Evolutionary conservation across 2,113 vertebrate genomes (phyloP).

Genomic region (Cacatua alba): DNA sequence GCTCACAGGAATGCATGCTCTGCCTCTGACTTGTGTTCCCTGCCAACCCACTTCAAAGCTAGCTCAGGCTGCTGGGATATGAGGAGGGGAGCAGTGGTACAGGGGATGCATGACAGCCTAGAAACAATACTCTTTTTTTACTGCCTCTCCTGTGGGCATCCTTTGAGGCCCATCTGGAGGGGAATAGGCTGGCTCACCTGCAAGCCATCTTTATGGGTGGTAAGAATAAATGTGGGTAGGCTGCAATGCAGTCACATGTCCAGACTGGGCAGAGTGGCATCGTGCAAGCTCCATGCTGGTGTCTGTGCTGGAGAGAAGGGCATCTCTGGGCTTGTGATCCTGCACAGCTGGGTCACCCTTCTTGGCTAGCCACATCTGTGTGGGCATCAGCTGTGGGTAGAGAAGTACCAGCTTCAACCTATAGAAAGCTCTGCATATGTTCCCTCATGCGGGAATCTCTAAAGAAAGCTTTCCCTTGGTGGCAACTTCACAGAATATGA

Average conservation of each 20-base stretch:
- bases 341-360: not conserved
- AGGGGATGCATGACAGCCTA: slow-evolving; percentile 2
- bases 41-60: slow-evolving; percentile 44
- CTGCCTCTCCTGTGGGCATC: fast-evolving
- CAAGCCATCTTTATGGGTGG: fast-evolving
- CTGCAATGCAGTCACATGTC: not conserved
- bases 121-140: not conserved
- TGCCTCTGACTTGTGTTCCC: not conserved
- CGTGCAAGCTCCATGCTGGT: fast-evolving
- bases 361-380: not conserved
- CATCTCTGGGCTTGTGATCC: not conserved
- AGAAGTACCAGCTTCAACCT: not conserved
- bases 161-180: not conserved
- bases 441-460: not conserved
- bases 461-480: not conserved
- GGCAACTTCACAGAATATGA: not conserved
- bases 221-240: not conserved
- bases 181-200: not conserved
- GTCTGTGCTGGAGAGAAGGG: not conserved
- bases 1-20: not conserved
- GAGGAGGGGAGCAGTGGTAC: not conserved
- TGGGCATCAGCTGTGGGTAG: not conserved
- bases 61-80: fast-evolving
- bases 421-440: not conserved
- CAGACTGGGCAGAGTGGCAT: not conserved